Evolutionary conservation across 2,113 vertebrate genomes (phyloP), one percentile per base, ranked within the genome.

Genomic region (Strix aluco): DNA sequence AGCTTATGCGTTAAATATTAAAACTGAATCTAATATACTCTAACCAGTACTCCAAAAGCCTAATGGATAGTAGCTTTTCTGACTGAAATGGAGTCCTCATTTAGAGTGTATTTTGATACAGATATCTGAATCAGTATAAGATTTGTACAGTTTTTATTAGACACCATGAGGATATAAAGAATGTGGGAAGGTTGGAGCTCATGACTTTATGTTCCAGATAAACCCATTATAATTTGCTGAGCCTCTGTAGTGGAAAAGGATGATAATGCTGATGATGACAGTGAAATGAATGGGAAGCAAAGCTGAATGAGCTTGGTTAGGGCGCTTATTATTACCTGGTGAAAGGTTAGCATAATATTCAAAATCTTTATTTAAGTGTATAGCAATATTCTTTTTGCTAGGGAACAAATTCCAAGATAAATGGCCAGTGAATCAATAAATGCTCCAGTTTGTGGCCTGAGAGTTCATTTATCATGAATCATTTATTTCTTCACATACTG

Each of bases 341-440:
- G 47, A 92, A 96, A 93, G n/a, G 67, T 80, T 88, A 96, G 63
- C 40, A 63, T 78, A 93, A 88, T 81, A 88, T 57, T 91, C 9
- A 88, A 96, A 83, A 44, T 6, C 42, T 81, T 78, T 93, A 83
- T 86, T 88, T 88, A 93, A 92, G 59, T 78, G n/a, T 83, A 40
- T n/a, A 71, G 62, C 29, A 81, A 84, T 93, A 93, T 72, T 92
- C 25, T 90, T 90, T 93, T 90, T 95, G 14, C 72, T 90, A 59
- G 34, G 44, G 44, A 94, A 79, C 84, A 86, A 83, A 88, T 89
- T 94, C 70, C 40, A 81, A 75, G 69, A 90, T 79, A 92, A 94
- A 96, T 89, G 77, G 30, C 65, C 72, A 61, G 52, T 81, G 83
- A 93, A 95, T 96, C 94, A 93, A 96, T 96, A 95, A 71, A 75